A percentile compares a stretch with the other conserved stretches of the same genome.
Conservation (phyloP, 2,113 vertebrate species). For the Dromiciops gliroides region DNA sequence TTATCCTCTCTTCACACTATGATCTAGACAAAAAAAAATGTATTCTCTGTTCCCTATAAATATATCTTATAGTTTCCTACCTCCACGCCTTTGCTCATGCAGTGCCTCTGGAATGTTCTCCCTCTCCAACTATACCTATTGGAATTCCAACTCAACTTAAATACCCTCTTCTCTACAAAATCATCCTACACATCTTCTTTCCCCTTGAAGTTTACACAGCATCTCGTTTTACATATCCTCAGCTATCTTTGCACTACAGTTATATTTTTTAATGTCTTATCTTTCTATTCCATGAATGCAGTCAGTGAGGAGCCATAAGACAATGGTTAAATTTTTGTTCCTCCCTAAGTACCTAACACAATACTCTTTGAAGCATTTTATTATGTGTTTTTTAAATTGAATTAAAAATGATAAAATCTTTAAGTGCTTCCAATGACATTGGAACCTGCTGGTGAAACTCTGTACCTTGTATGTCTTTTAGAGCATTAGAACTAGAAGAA, state of each 20-base stretch:
- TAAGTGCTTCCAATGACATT: neutral
- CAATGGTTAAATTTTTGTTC: neutral
- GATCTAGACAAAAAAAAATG: neutral
- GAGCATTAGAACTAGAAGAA: neutral
- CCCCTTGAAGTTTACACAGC: neutral
- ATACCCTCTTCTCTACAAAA: neutral
- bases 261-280: neutral
- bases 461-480: neutral
- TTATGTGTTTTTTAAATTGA: neutral
- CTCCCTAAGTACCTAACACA: neutral
- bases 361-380: neutral
- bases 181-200: neutral
- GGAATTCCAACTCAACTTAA: neutral
- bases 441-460: neutral
- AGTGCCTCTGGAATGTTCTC: neutral
- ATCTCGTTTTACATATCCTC: neutral
- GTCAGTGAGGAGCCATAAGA: neutral
- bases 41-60: neutral
- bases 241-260: neutral
- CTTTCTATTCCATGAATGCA: neutral
- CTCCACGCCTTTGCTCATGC: neutral
- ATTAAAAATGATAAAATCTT: neutral
- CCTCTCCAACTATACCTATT: neutral
- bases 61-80: neutral
- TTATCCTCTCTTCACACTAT: neutral